Evolutionary conservation across 2,888 invertebrate genomes (phyloP), one percentile per base, ranked within the genome.

Genomic region (Papilio protenor): DNA sequence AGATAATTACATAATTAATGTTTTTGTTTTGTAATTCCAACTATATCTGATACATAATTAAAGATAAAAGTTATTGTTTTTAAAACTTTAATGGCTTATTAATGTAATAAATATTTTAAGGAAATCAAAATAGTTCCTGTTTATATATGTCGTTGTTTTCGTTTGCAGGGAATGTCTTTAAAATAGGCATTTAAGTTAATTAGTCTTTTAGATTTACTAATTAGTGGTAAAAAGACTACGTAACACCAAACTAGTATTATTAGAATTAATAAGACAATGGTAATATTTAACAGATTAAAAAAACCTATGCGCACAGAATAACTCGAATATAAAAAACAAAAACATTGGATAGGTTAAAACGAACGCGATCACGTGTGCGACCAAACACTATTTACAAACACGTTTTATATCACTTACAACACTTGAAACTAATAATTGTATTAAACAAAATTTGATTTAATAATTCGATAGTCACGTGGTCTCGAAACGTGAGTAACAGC

Each of bases 391-490:
- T 73, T 73, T 69, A 66, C 52, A 66, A 69, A 64, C 77, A 77
- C 27, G 70, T 76, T 70, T 69, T 52, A 18, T 27, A 21, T 47
- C 73, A 66, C 49, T 71, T 21, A 23, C 45, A 45, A 40, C 47
- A 45, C 33, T 21, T 18, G 23, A 47, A 40, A 52, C 27, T 27
- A 72, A 27, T 27, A 71, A 27, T 27, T 27, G 47, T 74, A 18
- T 40, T 16, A 49, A 52, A 75, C 66, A 72, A 64, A 75, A 64
- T 75, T 75, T 73, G 75, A 73, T 75, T 75, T 73, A 73, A 73
- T 76, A 76, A 73, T 57, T 47, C 76, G 78, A 76, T 76, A 73
- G 64, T 78, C 78, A 78, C 75, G 78, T 73, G 73, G n/a, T 21
- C 11, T 10, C 12, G 18, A 21, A 76, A 76, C 76, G 78, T 76